phyloP scores from a whole-genome alignment of 2,113 vertebrate genomes.

The Piprites chloris region DNA sequence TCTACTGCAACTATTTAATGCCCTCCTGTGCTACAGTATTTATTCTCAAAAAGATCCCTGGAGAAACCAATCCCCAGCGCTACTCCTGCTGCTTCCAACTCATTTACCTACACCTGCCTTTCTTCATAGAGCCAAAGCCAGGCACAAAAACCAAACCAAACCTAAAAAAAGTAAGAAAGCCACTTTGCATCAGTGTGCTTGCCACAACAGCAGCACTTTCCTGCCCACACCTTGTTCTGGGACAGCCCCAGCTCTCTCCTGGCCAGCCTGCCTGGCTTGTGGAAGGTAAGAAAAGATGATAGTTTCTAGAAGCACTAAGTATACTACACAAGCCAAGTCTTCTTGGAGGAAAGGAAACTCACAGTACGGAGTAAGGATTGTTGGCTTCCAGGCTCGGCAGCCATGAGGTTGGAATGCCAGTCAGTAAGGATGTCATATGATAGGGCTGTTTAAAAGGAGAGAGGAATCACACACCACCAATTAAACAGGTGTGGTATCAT shows the following conservation, averaged over 20 bases:
- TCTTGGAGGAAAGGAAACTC: not conserved
- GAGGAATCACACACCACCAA: not conserved
- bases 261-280: no score
- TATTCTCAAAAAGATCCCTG: not conserved
- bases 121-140: not conserved
- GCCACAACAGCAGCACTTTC: not conserved
- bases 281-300: rapidly evolving
- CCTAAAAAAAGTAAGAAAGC: not conserved
- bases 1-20: not conserved
- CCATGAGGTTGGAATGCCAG: not conserved
- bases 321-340: rapidly evolving
- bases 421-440: not conserved
- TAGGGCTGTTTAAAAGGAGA: not conserved
- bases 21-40: not conserved
- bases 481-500: not conserved
- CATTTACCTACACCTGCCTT: not conserved
- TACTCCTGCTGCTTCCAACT: not conserved
- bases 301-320: not conserved
- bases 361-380: rapidly evolving
- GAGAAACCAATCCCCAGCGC: not conserved
- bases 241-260: not conserved
- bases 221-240: no score
- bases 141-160: not conserved
- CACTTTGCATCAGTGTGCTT: not conserved
- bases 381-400: not conserved